Evolutionary conservation across 2,113 vertebrate genomes (phyloP).

Genomic region (Oncorhynchus masou): DNA sequence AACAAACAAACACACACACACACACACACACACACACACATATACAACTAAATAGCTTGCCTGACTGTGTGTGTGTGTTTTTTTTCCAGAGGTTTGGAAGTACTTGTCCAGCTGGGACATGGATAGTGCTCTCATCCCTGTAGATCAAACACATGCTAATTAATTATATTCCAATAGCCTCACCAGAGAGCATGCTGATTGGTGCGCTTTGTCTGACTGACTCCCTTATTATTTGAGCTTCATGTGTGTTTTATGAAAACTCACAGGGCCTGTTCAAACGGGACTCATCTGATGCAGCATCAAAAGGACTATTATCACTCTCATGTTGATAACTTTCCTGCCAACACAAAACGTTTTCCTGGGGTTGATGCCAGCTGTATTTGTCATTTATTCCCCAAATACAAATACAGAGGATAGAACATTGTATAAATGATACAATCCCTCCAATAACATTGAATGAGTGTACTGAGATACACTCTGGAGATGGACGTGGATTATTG

Average conservation of each 20-base stretch:
- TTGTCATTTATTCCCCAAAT: not conserved
- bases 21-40: no score
- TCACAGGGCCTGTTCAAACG: not conserved
- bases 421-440: not conserved
- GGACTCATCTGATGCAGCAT: not conserved
- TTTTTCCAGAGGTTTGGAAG: not conserved
- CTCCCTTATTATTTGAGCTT: not conserved
- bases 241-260: constrained; percentile 14
- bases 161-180: constrained; percentile 36
- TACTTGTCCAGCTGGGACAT: constrained; percentile 17
- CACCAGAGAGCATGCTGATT: constrained; percentile 1
- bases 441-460: not conserved
- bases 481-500: not conserved
- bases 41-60: not conserved
- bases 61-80: not conserved
- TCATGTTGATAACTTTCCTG: not conserved
- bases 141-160: constrained; percentile 36
- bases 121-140: constrained; percentile 6
- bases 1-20: no score
- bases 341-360: no score
- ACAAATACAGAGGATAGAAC: not conserved
- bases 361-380: not conserved
- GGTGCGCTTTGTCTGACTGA: constrained; percentile 9
- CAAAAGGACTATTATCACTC: not conserved
- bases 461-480: not conserved